Base-by-base conservation (phyloP, 2,797 vertebrate species). In the Halcyon badia region DNA sequence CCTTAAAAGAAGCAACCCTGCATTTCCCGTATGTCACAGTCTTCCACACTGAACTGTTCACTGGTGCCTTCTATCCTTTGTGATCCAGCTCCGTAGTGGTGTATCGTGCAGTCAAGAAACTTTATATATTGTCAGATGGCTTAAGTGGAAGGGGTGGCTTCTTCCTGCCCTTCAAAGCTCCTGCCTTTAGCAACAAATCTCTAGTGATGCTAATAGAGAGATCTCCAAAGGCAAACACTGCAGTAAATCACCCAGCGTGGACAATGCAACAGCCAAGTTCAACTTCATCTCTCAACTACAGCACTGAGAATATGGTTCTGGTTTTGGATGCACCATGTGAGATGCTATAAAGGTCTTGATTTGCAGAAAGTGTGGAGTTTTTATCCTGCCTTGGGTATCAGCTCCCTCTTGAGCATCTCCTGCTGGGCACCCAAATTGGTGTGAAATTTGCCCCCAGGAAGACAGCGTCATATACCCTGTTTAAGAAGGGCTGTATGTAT, bases 191-290 rank as follows among this genome's bases (percentile, higher is more conserved):
- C 60, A 17, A 6, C 25, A 58, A 52, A 25, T 12, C n/a, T 60
- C 31, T 35, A 16, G 24, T 33, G 60, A 68, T 77, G 42, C 48
- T 80, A 58, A 20, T 10, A 33, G 65, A 42, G 57, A 56, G 11
- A 25, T 66, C 24, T 83, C 35, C 70, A 68, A 48, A 73, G 15
- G 41, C 49, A 39, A 57, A 33, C 6, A 4, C 5, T 39, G 33
- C 42, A 49, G 31, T 46, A 37, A 70, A 49, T 19, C 31, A 10
- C 24, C 22, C 65, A 22, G 4, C 0, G 0, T 31, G 21, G 25
- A 3, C 0, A 0, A 6, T 52, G 28, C n/a, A 41, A 25, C 3
- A 12, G 37, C 61, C 41, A 54, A 61, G 49, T 2, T 1, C 28
- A 52, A 28, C 44, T 44, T 31, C 66, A 57, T 44, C 26, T 57